phyloP scores from a whole-genome alignment of 2,888 invertebrate species.

The Papilio elwesi region DNA sequence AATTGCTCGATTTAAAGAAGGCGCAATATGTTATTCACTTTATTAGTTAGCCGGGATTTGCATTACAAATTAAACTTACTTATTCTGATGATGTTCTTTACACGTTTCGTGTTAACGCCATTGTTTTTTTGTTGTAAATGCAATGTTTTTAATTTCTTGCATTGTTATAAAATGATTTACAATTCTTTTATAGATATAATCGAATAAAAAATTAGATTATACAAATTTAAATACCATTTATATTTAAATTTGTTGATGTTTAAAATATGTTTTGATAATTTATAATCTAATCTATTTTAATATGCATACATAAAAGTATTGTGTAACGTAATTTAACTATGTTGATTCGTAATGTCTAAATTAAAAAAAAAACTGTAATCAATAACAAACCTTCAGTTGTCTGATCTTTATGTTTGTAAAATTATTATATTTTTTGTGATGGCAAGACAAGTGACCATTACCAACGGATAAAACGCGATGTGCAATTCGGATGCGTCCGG shows the following conservation, averaged over 20 bases:
- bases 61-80: conserved; percentile 53
- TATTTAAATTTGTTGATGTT: too few relatives aligned
- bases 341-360: not conserved
- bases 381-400: not conserved
- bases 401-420: not conserved
- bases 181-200: too few relatives aligned
- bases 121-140: not conserved
- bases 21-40: conserved; percentile 59
- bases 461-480: conserved; percentile 31
- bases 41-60: conserved; percentile 61
- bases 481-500: conserved; percentile 37
- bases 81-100: conserved; percentile 49
- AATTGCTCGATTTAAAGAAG: conserved; percentile 57
- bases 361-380: not conserved
- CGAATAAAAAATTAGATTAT: too few relatives aligned
- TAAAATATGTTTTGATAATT: too few relatives aligned
- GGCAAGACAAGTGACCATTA: conserved; percentile 9
- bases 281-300: not conserved
- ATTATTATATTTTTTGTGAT: not conserved
- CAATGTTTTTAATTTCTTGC: not conserved
- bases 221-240: too few relatives aligned
- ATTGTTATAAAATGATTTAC: too few relatives aligned
- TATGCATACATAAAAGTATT: not conserved
- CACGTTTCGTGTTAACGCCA: not conserved
- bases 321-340: not conserved